Conservation (phyloP, 2,797 vertebrate genomes). For the Tympanoctomys barrerae region DNA sequence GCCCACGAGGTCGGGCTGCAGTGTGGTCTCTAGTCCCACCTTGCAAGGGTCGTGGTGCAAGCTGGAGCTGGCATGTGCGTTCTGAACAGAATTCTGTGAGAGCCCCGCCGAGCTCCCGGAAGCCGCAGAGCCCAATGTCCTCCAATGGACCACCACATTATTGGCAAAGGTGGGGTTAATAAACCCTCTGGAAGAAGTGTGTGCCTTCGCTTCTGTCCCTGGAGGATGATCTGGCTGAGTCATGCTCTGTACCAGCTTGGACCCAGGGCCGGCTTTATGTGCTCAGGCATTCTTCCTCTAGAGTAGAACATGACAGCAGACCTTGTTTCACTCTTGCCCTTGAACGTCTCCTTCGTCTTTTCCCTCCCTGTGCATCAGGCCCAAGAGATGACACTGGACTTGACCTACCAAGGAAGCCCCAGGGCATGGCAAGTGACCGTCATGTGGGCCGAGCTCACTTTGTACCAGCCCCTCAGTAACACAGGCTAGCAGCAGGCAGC, state of each 20-base stretch:
- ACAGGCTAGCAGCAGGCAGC: background rate
- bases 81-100: background rate
- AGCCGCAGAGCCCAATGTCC: slow-evolving; percentile 17
- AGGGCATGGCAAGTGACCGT: background rate
- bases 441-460: background rate
- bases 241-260: background rate
- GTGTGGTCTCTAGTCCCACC: background rate
- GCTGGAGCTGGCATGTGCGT: background rate
- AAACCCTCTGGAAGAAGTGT: slow-evolving; percentile 34
- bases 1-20: background rate
- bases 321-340: background rate
- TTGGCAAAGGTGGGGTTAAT: slow-evolving; percentile 35
- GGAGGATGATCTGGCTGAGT: slow-evolving; percentile 34
- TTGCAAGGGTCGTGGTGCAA: background rate
- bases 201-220: background rate
- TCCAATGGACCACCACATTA: slow-evolving; percentile 24
- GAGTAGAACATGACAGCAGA: background rate
- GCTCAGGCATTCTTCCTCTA: background rate
- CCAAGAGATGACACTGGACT: background rate
- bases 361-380: fast-evolving
- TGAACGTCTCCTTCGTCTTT: background rate
- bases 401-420: background rate
- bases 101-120: background rate
- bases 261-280: slow-evolving; percentile 23
- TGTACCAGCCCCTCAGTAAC: background rate